Percentiles rank a stretch among this genome's conserved stretches.
phyloP scores from a whole-genome alignment of 2,113 vertebrate species.

The Catharus minimus region DNA sequence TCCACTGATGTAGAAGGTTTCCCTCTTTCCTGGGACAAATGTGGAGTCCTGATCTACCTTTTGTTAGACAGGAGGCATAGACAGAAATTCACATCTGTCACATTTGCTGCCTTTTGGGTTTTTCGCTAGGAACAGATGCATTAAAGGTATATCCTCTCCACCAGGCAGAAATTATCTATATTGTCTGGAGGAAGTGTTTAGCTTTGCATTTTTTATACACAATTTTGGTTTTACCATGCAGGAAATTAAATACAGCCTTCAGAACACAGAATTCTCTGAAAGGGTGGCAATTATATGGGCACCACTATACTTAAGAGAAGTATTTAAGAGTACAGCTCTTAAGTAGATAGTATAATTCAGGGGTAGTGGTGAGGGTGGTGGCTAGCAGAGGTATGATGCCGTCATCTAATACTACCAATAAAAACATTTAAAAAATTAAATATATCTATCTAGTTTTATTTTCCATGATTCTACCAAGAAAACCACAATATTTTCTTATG shows the following conservation, averaged over 20 bases:
- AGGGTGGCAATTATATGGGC: background rate
- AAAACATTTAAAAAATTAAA: background rate
- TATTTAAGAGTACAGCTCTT: background rate
- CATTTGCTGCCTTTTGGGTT: background rate
- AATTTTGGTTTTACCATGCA: constrained; percentile 12
- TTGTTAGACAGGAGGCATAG: background rate
- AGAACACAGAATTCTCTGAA: background rate
- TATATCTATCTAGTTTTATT: background rate
- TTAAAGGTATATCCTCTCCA: background rate
- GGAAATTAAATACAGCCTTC: constrained; percentile 15
- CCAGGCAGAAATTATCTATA: background rate
- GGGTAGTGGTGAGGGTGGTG: fast-evolving
- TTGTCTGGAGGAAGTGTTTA: background rate
- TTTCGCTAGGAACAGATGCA: background rate
- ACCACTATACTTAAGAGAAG: background rate
- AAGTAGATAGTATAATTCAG: background rate
- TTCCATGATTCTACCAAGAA: background rate
- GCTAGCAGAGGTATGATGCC: background rate
- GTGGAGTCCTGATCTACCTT: background rate
- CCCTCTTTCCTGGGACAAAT: background rate
- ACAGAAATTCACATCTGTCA: background rate
- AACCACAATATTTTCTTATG: background rate
- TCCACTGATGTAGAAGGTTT: background rate
- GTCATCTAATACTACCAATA: background rate
- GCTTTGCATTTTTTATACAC: background rate